Percentiles rank a stretch among this genome's conserved stretches.
Conservation (phyloP, 2,113 vertebrate genomes). For the Chlorodrepanis virens region DNA sequence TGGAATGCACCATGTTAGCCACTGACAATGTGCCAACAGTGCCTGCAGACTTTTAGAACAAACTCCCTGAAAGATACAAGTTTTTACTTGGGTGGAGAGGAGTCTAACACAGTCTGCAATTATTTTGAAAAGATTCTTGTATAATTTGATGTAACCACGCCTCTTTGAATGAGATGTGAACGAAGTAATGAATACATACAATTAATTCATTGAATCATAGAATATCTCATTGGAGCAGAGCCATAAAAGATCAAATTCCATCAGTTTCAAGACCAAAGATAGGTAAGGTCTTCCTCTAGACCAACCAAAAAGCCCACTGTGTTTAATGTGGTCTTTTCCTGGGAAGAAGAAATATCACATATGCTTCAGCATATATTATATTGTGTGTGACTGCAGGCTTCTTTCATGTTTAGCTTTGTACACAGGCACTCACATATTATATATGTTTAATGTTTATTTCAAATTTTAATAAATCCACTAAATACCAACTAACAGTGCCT, state of each 20-base stretch:
- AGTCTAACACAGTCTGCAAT: accelerated
- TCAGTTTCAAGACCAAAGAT: not conserved
- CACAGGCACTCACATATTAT: not conserved
- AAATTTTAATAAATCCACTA: not conserved
- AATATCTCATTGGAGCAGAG: not conserved
- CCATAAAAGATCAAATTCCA: not conserved
- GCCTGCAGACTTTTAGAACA: not conserved
- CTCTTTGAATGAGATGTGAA: not conserved
- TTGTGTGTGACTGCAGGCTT: not conserved
- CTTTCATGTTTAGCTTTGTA: not conserved
- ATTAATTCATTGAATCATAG: not conserved
- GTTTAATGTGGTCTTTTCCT: not conserved
- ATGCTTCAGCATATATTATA: not conserved
- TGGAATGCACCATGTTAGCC: not conserved
- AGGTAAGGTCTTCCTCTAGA: not conserved
- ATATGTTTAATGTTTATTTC: not conserved
- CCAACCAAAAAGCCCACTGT: not conserved
- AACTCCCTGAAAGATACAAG: not conserved
- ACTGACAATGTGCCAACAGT: not conserved
- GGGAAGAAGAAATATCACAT: not conserved
- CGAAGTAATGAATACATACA: not conserved
- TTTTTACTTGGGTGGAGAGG: not conserved
- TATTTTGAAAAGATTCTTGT: not conserved
- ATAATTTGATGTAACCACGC: accelerated
- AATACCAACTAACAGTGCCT: not conserved